A percentile compares a stretch with the other conserved stretches of the same genome.
Evolutionary conservation across 2,888 invertebrate species (phyloP).

Genomic region (Rhimphoctona megacephalus): DNA sequence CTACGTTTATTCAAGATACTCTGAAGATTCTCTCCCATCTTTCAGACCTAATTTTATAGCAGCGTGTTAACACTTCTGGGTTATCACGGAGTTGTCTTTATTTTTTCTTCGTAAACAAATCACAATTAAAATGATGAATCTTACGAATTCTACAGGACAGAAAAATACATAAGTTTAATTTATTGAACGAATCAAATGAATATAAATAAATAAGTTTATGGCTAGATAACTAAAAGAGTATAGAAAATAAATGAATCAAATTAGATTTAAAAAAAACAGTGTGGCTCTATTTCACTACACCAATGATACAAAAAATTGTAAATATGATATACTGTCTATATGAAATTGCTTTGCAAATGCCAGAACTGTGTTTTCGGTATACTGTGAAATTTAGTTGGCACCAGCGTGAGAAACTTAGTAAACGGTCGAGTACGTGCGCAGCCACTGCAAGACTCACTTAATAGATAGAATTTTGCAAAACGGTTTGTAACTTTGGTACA

Average conservation of each 20-base stretch:
- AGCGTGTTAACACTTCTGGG: not conserved
- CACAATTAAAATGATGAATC: not conserved
- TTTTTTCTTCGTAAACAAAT: not conserved
- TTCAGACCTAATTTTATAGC: not conserved
- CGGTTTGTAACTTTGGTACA: constrained; percentile 20
- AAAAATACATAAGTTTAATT: no score
- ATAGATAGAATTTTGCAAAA: constrained; percentile 7
- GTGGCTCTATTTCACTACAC: not conserved
- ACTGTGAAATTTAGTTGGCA: constrained; percentile 31
- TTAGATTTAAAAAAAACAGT: not conserved
- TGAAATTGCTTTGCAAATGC: constrained; percentile 13
- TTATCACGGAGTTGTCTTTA: not conserved
- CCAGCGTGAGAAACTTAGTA: constrained; percentile 9
- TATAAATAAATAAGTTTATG: no score
- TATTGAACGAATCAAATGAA: not conserved
- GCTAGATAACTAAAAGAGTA: not conserved
- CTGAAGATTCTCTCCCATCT: constrained; percentile 3
- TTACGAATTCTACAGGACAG: not conserved
- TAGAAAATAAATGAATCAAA: not conserved
- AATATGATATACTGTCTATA: not conserved
- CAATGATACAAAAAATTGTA: not conserved
- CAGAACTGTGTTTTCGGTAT: not conserved
- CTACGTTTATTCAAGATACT: not conserved
- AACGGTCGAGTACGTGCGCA: constrained; percentile 13
- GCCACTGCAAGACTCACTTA: constrained; percentile 14